Base-by-base conservation (phyloP, 2,797 vertebrate species). In the Leontocebus nigricollis region DNA sequence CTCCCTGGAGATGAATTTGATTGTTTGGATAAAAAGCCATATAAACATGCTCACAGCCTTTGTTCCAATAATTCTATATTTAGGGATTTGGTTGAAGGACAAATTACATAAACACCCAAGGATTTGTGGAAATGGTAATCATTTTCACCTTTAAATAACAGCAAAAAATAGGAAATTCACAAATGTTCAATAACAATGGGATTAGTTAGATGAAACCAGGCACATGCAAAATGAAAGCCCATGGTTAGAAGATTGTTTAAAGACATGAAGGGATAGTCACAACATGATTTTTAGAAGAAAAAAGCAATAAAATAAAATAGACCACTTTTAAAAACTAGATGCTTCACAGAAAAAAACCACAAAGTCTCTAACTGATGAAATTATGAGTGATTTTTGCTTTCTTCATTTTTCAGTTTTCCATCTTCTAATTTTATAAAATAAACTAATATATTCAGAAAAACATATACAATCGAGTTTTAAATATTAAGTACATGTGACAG, bases 341-440 rank as follows among this genome's bases (percentile, higher is more conserved):
- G 27, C 67, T 92, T 61, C 64, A 75, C 10, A 61, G 2, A 30
- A 12, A 44, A 44, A 41, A 57, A 4, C 36, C 36, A 41, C 7
- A 17, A 7, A 55, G 26, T 27, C 41, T 50, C 46, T 75, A n/a
- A 19, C 24, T 79, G 19, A 30, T 36, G 11, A 5, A 22, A 59
- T 70, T 55, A 44, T 44, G 27, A 17, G 10, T 52, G 3, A 83
- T 52, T 82, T 87, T 70, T 44, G 13, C 15, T 89, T 24, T 59
- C 41, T 85, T 83, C 36, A 57, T 46, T 61, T 46, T 59, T 39
- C 2, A 33, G 67, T 96, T 75, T 76, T 57, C 13, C 33, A 46
- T 70, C 27, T 86, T 61, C 24, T 46, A 95, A 81, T 70, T 94
- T 94, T 48, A 79, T 50, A 88, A 95, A 96, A 76, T 46, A 9